Evolutionary conservation across 1,140 invertebrate species (phyloP).

Genomic region (Eriosoma lanigerum): DNA sequence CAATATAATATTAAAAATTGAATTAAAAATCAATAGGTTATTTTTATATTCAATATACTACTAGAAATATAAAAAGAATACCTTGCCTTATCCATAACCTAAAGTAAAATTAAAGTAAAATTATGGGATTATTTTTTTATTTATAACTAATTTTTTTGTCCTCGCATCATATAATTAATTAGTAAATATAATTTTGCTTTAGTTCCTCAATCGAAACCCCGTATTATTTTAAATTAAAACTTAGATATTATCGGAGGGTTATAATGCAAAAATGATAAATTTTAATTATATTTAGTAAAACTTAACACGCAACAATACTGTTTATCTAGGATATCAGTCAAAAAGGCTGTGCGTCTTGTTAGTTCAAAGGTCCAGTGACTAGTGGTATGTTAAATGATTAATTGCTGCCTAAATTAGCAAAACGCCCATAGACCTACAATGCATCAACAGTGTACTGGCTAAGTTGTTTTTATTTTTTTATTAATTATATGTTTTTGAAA

Average conservation of each 20-base stretch:
- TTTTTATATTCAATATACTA: too few species aligned
- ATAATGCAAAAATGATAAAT: not conserved
- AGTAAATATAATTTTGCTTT: too few species aligned
- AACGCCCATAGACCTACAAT: slow-evolving; percentile 25
- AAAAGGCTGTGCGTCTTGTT: slow-evolving; percentile 3
- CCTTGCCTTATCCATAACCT: too few species aligned
- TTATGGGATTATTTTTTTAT: too few species aligned
- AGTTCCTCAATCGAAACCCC: not conserved
- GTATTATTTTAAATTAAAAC: not conserved
- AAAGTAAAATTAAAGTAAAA: too few species aligned
- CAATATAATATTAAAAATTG: too few species aligned
- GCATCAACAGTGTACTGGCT: not conserved
- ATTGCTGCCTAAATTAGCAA: slow-evolving; percentile 33
- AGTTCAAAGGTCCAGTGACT: not conserved
- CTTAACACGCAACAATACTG: slow-evolving; percentile 3
- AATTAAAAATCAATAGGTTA: too few species aligned
- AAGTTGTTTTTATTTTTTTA: slow-evolving; percentile 15
- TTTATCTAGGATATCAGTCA: slow-evolving; percentile 24
- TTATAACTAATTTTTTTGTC: too few species aligned
- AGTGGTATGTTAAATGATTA: slow-evolving; percentile 22
- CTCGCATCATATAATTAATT: too few species aligned
- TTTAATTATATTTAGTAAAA: slow-evolving; percentile 28
- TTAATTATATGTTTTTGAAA: slow-evolving; percentile 26
- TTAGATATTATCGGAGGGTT: not conserved
- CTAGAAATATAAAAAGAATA: too few species aligned